These are phyloP conservation scores for Ctenopoma kingsleyae DNA, from an alignment of 2,797 vertebrate species.

Conservation along the genomic window DNA sequence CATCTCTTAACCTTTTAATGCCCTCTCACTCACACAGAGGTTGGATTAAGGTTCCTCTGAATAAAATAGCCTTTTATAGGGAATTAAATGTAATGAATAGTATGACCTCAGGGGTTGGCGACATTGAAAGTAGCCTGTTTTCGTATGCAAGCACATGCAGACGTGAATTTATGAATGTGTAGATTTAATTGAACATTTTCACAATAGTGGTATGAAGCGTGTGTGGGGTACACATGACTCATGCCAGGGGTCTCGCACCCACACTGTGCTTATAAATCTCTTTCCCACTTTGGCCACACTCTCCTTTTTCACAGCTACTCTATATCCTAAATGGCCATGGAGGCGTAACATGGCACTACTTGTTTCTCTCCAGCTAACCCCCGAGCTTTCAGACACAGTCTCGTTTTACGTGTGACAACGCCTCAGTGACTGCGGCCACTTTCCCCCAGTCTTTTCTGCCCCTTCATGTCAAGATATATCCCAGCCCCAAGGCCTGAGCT, in stretches of 20 bases:
- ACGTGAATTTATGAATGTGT: conserved; percentile 37
- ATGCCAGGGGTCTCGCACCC: conserved; percentile 65
- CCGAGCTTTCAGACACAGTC: conserved; percentile 51
- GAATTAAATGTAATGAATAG: conserved; percentile 44
- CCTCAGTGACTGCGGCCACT: conserved; percentile 50
- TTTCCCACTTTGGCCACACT: conserved; percentile 72
- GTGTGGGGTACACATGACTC: conserved; percentile 62
- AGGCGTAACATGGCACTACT: conserved; percentile 78
- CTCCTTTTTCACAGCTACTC: conserved; percentile 79
- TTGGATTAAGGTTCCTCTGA: conserved; percentile 43
- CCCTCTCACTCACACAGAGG: conserved; percentile 30
- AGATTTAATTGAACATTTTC: conserved; percentile 52
- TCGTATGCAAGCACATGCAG: background rate
- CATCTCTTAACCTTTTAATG: conserved; percentile 57
- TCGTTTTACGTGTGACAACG: conserved; percentile 63
- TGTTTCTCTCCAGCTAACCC: conserved; percentile 72
- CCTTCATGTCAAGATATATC: conserved; percentile 27
- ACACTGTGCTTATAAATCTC: conserved; percentile 76
- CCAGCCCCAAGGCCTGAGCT: conserved; percentile 36
- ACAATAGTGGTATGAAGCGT: conserved; percentile 39
- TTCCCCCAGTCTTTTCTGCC: conserved; percentile 19
- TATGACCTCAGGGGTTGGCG: conserved; percentile 37
- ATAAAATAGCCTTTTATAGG: conserved; percentile 64
- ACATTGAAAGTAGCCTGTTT: conserved; percentile 29
- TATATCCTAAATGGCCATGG: conserved; percentile 61